Evolutionary conservation across 2,113 vertebrate genomes (phyloP).

Genomic region (Pachycephala philippinensis): DNA sequence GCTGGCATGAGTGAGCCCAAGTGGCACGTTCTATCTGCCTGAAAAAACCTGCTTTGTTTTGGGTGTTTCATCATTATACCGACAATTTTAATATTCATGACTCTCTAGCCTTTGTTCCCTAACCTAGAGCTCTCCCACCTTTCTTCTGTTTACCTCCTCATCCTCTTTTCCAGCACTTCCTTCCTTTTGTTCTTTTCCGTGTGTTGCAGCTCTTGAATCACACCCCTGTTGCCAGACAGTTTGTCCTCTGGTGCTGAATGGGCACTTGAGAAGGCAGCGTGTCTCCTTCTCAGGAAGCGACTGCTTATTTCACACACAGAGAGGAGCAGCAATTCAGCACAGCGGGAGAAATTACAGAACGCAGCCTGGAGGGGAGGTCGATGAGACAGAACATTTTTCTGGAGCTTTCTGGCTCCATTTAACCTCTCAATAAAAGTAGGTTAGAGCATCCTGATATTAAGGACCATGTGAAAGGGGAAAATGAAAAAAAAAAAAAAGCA

Average conservation of each 20-base stretch:
- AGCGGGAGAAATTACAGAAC: slow-evolving; percentile 19
- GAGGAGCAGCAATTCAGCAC: background rate
- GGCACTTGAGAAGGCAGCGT: background rate
- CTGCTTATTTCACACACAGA: slow-evolving; percentile 8
- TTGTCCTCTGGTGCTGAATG: slow-evolving; percentile 16
- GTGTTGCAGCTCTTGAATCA: background rate
- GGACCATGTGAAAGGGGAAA: background rate
- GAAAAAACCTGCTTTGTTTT: background rate
- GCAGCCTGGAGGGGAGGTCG: slow-evolving; percentile 15
- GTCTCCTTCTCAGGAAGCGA: background rate
- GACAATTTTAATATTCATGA: background rate
- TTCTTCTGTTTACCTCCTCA: background rate
- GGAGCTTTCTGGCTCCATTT: slow-evolving; percentile 47
- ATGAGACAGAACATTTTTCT: slow-evolving; percentile 34
- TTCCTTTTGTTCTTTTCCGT: background rate
- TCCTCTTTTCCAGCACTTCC: background rate
- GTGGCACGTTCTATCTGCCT: background rate
- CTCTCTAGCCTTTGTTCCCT: background rate
- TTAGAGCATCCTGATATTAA: background rate
- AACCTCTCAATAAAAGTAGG: slow-evolving; percentile 48
- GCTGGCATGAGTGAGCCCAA: background rate
- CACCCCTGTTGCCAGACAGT: slow-evolving; percentile 10
- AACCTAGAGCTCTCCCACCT: background rate
- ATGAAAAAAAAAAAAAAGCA: background rate
- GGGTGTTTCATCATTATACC: background rate